Conservation (phyloP, 2,113 vertebrate genomes). For the Silurus meridionalis region DNA sequence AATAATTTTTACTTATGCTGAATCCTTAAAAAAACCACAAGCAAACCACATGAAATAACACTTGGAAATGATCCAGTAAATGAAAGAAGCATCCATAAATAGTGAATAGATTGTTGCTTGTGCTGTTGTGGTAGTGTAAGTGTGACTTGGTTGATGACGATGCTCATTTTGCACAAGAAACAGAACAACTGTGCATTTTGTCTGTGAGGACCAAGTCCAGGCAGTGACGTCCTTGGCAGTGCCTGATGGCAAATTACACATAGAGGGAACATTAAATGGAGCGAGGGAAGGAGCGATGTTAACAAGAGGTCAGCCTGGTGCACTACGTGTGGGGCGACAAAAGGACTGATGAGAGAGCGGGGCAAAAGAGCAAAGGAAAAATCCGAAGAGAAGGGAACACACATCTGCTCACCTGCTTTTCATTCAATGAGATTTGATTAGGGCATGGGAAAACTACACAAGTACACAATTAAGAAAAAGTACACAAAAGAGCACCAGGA, state of each 20-base stretch:
- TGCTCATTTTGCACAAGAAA: conserved; percentile 4
- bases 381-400: conserved; percentile 26
- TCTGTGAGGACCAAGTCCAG: conserved; percentile 31
- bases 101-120: not conserved
- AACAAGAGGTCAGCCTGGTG: conserved; percentile 41
- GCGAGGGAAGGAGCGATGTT: conserved; percentile 43
- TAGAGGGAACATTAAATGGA: conserved; percentile 48
- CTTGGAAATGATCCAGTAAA: not conserved
- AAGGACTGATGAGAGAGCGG: conserved; percentile 46
- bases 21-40: not conserved
- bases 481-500: conserved; percentile 3
- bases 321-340: conserved; percentile 46
- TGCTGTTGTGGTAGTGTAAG: not conserved
- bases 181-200: not conserved
- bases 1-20: not conserved
- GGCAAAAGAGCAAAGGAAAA: conserved; percentile 29
- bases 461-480: conserved; percentile 10
- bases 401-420: conserved; percentile 52
- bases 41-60: not conserved
- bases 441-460: conserved; percentile 29
- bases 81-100: not conserved
- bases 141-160: not conserved
- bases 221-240: conserved; percentile 35
- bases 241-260: conserved; percentile 55
- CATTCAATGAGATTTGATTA: conserved; percentile 52